Base-by-base conservation (phyloP, 1,140 invertebrate genomes). In the Pachypeltis micranthus region DNA sequence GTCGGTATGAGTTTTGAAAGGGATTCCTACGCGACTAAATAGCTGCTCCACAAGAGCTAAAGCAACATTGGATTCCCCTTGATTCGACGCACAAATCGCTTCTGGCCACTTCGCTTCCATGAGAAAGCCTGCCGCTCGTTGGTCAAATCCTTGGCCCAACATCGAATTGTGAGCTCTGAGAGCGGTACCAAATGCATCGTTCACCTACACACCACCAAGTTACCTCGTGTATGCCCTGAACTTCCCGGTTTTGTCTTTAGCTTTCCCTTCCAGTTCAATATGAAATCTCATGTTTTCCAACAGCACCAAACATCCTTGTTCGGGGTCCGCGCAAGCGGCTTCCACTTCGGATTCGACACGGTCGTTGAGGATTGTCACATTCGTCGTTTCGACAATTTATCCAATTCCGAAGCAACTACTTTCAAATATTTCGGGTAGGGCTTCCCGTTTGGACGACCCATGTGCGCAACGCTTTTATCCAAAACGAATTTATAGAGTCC, bases 121-220 rank as follows among this genome's bases (percentile, higher is more conserved):
- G n/a, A 99, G 79, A 74, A 98, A 95, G 59, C 97, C 97, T 68
- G 93, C 88, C 12, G 94, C 96, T 73, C 91, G 84, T 69, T 90
- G 79, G 1, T 88, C 84, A 71, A 91, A 92, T 39, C 91, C 85
- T 76, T 93, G 88, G 31, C 90, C 90, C 81, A 93, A 81, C 89
- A 92, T 93, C 0, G 88, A 91, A 70, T 88, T 95, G 74, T 99
- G 97, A 29, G 96, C 95, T 72, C 97, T 83, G 77, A 99, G 97
- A 3, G 96, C 96, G 25, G 97, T 99, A 72, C 97, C 97, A 78
- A 99, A 99, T 19, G 97, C 97, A 84, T 99, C 97, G 77, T 99
- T 99, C 0, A 99, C 87, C 75, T 98, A 99, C 26, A 99, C 81
- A 79, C 99, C 96, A 12, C 93, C 97, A 19, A 98, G 79, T 72